Percentiles rank a stretch among this genome's conserved stretches.
phyloP scores from a whole-genome alignment of 2,113 vertebrate genomes.

The Naja naja region DNA sequence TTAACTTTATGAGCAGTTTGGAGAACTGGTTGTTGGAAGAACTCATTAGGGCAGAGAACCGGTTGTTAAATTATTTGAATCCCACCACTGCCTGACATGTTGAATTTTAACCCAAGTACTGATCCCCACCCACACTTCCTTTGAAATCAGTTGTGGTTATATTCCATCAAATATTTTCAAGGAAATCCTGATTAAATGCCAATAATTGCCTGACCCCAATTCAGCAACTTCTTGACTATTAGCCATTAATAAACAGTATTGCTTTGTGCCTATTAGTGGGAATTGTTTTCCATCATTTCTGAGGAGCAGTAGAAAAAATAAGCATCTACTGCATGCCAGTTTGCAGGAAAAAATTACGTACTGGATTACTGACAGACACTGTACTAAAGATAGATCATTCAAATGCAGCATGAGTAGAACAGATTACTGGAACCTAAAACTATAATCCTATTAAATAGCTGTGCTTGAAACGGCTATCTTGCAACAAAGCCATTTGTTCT shows the following conservation, averaged over 20 bases:
- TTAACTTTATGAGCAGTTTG: too few species aligned
- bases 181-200: neutral
- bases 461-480: neutral
- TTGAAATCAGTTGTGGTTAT: neutral
- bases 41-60: too few species aligned
- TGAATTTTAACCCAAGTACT: neutral
- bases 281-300: neutral
- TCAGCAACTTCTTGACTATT: neutral
- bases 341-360: neutral
- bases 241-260: neutral
- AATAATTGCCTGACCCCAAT: neutral
- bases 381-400: neutral
- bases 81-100: neutral
- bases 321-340: neutral
- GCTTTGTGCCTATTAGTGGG: too few species aligned
- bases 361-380: neutral
- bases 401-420: neutral
- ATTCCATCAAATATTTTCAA: neutral
- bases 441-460: neutral
- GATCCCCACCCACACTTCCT: neutral
- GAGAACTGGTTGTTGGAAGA: too few species aligned
- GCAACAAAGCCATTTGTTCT: neutral
- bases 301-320: neutral
- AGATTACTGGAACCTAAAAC: neutral
- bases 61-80: too few species aligned